These are phyloP conservation scores for Clupea harengus DNA, from an alignment of 2,113 vertebrate genomes.

Conservation along the genomic window DNA sequence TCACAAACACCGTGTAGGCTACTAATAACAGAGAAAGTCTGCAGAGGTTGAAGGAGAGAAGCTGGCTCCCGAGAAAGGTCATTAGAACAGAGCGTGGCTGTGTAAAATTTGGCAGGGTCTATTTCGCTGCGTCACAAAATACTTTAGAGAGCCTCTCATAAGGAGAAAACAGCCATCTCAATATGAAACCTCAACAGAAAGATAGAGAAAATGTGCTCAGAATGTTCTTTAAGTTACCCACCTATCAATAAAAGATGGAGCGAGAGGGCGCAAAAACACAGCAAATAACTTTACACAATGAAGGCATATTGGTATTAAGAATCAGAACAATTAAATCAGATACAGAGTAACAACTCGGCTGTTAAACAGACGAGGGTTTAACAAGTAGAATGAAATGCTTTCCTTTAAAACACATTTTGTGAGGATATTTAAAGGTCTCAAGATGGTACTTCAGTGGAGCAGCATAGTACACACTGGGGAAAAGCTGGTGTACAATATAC, in stretches of 20 bases:
- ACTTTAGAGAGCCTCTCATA: conserved; percentile 16
- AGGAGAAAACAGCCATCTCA: neutral
- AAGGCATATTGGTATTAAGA: neutral
- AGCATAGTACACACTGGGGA: neutral
- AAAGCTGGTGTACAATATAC: neutral
- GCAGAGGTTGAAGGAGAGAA: neutral
- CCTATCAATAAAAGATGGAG: neutral
- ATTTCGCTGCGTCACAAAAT: conserved; percentile 18
- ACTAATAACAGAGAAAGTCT: neutral
- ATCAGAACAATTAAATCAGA: neutral
- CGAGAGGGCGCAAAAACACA: neutral
- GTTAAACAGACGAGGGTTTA: neutral
- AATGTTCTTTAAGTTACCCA: neutral
- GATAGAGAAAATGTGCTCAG: neutral
- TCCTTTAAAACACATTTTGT: neutral
- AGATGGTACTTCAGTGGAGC: neutral
- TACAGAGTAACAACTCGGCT: neutral
- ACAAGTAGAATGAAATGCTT: neutral
- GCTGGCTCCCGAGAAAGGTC: conserved; percentile 1
- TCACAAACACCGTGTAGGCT: neutral
- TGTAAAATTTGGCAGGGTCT: conserved; percentile 21
- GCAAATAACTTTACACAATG: neutral
- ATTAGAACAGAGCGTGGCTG: conserved; percentile 19
- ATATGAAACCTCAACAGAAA: neutral
- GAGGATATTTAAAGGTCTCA: neutral